Evolutionary conservation across 2,113 vertebrate species (phyloP).

Genomic region (Thamnophis sirtalis): DNA sequence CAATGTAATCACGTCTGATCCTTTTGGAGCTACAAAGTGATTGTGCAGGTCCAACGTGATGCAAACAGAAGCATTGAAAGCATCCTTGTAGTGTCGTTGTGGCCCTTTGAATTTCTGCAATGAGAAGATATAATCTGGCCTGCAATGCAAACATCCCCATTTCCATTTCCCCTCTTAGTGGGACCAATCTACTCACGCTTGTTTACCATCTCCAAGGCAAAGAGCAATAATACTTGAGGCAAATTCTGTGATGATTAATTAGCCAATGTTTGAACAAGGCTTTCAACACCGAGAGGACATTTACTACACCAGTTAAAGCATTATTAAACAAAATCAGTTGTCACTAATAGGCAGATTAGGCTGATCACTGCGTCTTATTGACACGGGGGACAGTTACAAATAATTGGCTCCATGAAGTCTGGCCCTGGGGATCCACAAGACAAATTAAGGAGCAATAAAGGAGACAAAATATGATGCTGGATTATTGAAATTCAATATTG

Average conservation of each 20-base stretch:
- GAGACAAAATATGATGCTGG: conserved; percentile 24
- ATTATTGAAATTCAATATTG: conserved; percentile 42
- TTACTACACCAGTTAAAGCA: conserved; percentile 42
- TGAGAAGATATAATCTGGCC: not conserved
- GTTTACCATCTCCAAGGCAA: conserved; percentile 47
- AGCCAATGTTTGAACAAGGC: conserved; percentile 56
- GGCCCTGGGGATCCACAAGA: conserved; percentile 30
- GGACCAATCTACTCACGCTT: conserved; percentile 35
- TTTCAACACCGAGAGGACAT: conserved; percentile 45
- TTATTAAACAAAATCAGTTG: conserved; percentile 55
- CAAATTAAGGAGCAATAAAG: conserved; percentile 49
- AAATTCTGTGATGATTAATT: conserved; percentile 50
- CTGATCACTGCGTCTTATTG: conserved; percentile 43
- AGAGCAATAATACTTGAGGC: conserved; percentile 49
- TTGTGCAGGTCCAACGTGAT: not conserved
- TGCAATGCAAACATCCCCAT: not conserved
- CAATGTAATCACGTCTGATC: not conserved
- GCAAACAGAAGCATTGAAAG: not conserved
- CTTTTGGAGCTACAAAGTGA: not conserved
- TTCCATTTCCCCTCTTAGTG: conserved; percentile 29
- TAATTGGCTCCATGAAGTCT: conserved; percentile 50
- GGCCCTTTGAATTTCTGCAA: conserved; percentile 16
- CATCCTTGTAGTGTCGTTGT: not conserved
- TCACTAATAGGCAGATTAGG: conserved; percentile 44
- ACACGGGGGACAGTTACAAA: conserved; percentile 49